Evolutionary conservation across 1,140 invertebrate species (phyloP).

Genomic region (Cotesia typhae): DNA sequence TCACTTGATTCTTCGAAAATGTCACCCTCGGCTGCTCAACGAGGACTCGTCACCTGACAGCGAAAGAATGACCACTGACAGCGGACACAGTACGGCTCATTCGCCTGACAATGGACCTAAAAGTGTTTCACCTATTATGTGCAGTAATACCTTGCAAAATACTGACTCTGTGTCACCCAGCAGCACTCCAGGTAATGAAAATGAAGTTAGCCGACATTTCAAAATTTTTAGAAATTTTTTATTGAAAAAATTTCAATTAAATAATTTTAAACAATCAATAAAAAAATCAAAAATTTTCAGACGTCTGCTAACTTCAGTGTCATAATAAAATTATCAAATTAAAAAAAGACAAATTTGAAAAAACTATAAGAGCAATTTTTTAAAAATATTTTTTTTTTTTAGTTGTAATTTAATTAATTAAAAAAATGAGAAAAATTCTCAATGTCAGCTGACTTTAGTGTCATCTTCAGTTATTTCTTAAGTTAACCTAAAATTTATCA

Average conservation of each 20-base stretch:
- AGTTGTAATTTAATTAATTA: no score
- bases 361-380: not conserved
- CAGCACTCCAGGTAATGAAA: conserved; percentile 56
- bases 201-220: not conserved
- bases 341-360: not conserved
- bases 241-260: not conserved
- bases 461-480: no score
- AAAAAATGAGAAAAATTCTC: no score
- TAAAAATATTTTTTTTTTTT: not conserved
- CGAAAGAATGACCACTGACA: conserved; percentile 84
- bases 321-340: no score
- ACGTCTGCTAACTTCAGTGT: no score
- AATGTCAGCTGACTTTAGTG: no score
- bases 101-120: conserved; percentile 85
- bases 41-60: conserved; percentile 86
- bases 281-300: no score
- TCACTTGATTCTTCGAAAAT: conserved; percentile 80
- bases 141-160: conserved; percentile 55
- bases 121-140: conserved; percentile 77
- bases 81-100: conserved; percentile 88
- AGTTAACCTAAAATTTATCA: no score
- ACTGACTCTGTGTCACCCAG: conserved; percentile 59
- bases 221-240: not conserved
- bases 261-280: no score
- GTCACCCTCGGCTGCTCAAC: conserved; percentile 71